phyloP scores from a whole-genome alignment of 2,797 vertebrate species.

The Salmo trutta region DNA sequence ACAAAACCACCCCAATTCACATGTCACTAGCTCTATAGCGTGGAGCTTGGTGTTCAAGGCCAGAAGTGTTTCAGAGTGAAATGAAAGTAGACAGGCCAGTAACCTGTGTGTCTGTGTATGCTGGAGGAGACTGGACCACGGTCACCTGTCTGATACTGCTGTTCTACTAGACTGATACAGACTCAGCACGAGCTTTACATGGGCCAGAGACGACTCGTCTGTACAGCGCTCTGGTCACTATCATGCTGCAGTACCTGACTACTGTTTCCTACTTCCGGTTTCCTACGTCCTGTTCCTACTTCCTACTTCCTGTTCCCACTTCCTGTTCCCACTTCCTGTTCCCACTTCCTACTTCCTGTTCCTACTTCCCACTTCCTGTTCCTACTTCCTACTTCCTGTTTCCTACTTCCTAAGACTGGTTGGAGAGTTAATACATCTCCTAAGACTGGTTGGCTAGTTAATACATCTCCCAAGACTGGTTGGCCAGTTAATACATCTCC shows the following conservation, averaged over 20 bases:
- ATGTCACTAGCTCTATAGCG: constrained; percentile 26
- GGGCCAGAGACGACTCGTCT: constrained; percentile 37
- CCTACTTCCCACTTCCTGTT: too few species aligned
- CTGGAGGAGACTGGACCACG: constrained; percentile 14
- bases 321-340: too few species aligned
- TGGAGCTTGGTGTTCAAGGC: constrained; percentile 28
- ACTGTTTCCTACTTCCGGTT: constrained; percentile 30
- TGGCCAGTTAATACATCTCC: too few species aligned
- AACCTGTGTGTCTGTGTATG: constrained; percentile 49
- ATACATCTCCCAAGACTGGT: constrained; percentile 11
- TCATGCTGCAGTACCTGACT: constrained; percentile 84
- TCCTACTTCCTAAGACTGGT: too few species aligned
- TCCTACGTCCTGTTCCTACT: too few species aligned
- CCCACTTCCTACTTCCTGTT: too few species aligned
- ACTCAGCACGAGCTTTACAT: constrained; percentile 61
- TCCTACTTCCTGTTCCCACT: too few species aligned
- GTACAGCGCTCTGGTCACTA: constrained; percentile 63
- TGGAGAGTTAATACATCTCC: too few species aligned
- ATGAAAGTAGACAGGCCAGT: constrained; percentile 82
- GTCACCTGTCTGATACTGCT: neutral
- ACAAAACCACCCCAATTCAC: constrained; percentile 28
- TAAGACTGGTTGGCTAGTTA: too few species aligned
- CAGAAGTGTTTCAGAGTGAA: constrained; percentile 59
- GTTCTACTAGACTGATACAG: constrained; percentile 57
- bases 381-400: too few species aligned